Base-by-base conservation (phyloP, 2,888 invertebrate genomes). In the Leptopilina syphax region DNA sequence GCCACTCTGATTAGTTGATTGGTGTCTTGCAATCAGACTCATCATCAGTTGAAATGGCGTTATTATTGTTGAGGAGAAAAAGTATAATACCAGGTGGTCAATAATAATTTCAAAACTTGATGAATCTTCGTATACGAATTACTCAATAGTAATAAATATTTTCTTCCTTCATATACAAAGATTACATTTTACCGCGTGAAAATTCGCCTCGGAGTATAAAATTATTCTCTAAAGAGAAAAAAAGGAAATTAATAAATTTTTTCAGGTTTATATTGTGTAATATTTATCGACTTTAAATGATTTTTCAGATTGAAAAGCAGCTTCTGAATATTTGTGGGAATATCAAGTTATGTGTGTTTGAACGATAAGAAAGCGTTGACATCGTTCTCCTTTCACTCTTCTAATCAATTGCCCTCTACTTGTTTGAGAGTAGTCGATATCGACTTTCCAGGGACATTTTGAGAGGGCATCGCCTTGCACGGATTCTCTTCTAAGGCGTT, bases 331-430 rank as follows among this genome's bases (percentile, higher is more conserved):
- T 50, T 50, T 50, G 10, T 10, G 7, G 50, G 68, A 70, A 70
- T 44, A 68, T 68, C 47, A 10, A 24, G 3, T 12, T 47, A 27
- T 24, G 68, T 70, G 9, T 70, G 47, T 24, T 47, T 27, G 12
- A 50, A 70, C 68, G 68, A 70, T 70, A 70, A 70, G 68, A 70
- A 70, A 70, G 68, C 68, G 68, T 70, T 70, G 50, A 70, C 68
- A 70, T 70, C 68, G 50, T 70, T 70, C 68, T 70, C 68, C 68
- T 70, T 73, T 73, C 70, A 73, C 70, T 73, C 70, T 24, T 73
- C 70, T 73, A 73, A 73, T 73, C 70, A 57, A 13, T 73, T 54
- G 70, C 70, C 70, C 54, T 57, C 70, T 34, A 73, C 70, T 73
- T 54, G 54, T 73, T 50, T n/a, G 10, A 57, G 54, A 27, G 18